Conservation (phyloP, 2,888 invertebrate genomes). For the Epinotia bilunana region DNA sequence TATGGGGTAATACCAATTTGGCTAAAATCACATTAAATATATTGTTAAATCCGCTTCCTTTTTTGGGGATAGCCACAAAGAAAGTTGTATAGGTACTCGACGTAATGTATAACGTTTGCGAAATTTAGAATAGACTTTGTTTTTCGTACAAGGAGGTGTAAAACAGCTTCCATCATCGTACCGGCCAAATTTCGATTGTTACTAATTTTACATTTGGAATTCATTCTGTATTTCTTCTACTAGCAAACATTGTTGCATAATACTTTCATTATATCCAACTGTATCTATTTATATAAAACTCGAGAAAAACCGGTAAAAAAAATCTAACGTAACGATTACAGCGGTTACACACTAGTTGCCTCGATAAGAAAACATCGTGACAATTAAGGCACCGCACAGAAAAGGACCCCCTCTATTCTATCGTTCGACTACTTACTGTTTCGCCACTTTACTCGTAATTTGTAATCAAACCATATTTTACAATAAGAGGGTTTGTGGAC, state of each 20-base stretch:
- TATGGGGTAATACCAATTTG: background rate
- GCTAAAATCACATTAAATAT: slow-evolving; percentile 8
- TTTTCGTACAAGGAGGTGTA: background rate
- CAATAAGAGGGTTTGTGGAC: background rate
- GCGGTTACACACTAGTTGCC: background rate
- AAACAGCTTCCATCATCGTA: background rate
- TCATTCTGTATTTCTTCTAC: background rate
- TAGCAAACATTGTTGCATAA: background rate
- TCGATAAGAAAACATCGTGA: background rate
- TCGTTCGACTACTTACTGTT: too few relatives aligned
- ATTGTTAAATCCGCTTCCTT: background rate
- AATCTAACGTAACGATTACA: background rate
- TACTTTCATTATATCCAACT: background rate
- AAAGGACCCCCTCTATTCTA: background rate
- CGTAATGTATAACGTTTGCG: background rate
- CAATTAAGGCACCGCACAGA: background rate
- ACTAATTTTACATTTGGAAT: background rate
- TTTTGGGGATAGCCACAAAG: background rate
- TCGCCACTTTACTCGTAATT: background rate
- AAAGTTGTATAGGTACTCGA: background rate
- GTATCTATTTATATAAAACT: background rate
- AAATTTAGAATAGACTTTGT: background rate
- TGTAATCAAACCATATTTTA: too few relatives aligned
- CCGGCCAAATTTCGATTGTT: background rate
- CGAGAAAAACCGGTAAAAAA: background rate